Conservation (phyloP, 2,888 invertebrate species). For the Calliopum simillimum region DNA sequence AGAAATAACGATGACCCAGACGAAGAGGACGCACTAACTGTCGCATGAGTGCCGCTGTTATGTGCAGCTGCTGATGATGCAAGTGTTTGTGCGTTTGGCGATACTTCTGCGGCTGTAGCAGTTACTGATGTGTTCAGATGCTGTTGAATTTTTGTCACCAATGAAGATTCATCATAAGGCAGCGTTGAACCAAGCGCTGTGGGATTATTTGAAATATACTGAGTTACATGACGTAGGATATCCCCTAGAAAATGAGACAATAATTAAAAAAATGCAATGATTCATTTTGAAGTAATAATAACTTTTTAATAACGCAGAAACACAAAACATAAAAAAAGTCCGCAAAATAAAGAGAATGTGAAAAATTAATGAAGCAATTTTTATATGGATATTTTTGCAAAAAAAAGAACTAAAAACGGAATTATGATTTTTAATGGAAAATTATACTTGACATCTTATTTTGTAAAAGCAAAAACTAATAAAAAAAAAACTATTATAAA, state of each 20-base stretch:
- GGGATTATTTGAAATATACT: slow-evolving; percentile 58
- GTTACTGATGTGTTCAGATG: slow-evolving; percentile 48
- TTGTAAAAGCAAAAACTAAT: no score
- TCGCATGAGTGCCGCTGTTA: not conserved
- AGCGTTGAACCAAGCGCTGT: slow-evolving; percentile 52
- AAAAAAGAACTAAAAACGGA: not conserved
- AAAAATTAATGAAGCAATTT: not conserved
- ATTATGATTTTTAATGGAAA: not conserved
- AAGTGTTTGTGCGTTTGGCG: slow-evolving; percentile 10
- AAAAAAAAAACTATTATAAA: no score
- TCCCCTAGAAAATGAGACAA: slow-evolving; percentile 47
- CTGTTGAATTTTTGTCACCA: slow-evolving; percentile 55
- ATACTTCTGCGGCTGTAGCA: slow-evolving; percentile 33
- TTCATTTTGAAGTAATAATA: not conserved
- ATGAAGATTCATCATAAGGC: slow-evolving; percentile 56
- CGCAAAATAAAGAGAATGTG: slow-evolving; percentile 9
- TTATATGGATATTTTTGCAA: slow-evolving; percentile 4
- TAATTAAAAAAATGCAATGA: not conserved
- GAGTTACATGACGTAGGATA: slow-evolving; percentile 55
- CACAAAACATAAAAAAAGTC: slow-evolving; percentile 16
- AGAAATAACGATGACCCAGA: slow-evolving; percentile 54
- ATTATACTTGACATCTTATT: not conserved
- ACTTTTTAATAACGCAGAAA: slow-evolving; percentile 14
- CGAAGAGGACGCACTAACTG: not conserved
- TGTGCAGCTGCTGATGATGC: slow-evolving; percentile 9